Evolutionary conservation across 2,888 invertebrate species (phyloP).

Genomic region (Cybosia mesomella): DNA sequence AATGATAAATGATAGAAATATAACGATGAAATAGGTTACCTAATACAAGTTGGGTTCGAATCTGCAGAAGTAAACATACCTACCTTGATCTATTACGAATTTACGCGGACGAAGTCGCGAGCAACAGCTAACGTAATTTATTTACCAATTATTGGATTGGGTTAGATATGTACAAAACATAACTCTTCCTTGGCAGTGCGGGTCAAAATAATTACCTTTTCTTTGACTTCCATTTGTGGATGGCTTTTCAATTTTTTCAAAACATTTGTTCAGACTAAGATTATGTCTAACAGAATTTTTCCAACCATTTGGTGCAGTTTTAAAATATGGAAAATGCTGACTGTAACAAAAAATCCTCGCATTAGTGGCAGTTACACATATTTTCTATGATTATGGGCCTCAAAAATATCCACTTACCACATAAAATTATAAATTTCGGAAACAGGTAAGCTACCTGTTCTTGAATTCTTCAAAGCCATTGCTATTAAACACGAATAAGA

Average conservation of each 20-base stretch:
- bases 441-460: conserved; percentile 97
- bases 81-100: too few relatives aligned
- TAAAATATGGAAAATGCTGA: conserved; percentile 99
- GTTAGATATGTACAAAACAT: neutral
- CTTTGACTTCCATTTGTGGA: conserved; percentile 94
- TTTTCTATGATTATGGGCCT: neutral
- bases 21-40: too few relatives aligned
- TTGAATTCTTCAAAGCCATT: conserved; percentile 98
- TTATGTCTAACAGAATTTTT: conserved; percentile 99
- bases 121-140: too few relatives aligned
- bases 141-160: neutral
- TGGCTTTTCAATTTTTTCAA: conserved; percentile 98
- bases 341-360: conserved; percentile 83
- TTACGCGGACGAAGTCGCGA: too few relatives aligned
- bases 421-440: conserved; percentile 99
- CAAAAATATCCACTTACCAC: conserved; percentile 90
- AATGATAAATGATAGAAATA: too few relatives aligned
- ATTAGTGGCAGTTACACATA: neutral
- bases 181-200: neutral
- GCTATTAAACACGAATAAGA: conserved; percentile 99
- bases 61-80: too few relatives aligned
- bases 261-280: conserved; percentile 98
- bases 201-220: conserved; percentile 85
- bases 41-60: too few relatives aligned
- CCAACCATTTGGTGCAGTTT: conserved; percentile 99